Evolutionary conservation across 2,113 vertebrate species (phyloP).

Genomic region (Microtus pennsylvanicus): DNA sequence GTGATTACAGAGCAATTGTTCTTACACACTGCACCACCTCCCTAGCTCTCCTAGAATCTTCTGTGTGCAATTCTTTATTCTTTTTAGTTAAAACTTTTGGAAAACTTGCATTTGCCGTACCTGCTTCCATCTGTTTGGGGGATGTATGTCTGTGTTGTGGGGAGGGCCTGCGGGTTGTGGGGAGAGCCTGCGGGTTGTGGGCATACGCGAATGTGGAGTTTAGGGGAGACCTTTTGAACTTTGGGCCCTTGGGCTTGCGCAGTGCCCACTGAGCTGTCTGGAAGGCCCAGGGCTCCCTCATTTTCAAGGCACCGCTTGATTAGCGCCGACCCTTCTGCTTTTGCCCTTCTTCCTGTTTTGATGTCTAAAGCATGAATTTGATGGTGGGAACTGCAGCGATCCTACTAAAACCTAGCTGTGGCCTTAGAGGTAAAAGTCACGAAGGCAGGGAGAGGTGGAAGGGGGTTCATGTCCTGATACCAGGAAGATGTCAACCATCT

Average conservation of each 20-base stretch:
- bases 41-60: background rate
- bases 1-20: background rate
- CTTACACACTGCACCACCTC: background rate
- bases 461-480: background rate
- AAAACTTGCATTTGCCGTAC: background rate
- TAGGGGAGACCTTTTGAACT: background rate
- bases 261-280: background rate
- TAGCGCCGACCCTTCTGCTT: background rate
- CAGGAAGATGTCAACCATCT: background rate
- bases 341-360: background rate
- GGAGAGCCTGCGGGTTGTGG: background rate
- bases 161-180: background rate
- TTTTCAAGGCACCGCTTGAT: background rate
- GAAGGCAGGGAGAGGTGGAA: background rate
- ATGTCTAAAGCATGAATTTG: background rate
- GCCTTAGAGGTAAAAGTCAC: background rate
- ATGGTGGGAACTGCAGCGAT: background rate
- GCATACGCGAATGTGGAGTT: background rate
- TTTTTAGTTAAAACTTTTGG: constrained; percentile 26
- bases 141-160: background rate
- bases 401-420: background rate
- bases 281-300: background rate
- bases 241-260: background rate
- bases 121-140: background rate
- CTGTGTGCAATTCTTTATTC: background rate